Base-by-base conservation (phyloP, 2,888 invertebrate species). In the Aromia moschata region DNA sequence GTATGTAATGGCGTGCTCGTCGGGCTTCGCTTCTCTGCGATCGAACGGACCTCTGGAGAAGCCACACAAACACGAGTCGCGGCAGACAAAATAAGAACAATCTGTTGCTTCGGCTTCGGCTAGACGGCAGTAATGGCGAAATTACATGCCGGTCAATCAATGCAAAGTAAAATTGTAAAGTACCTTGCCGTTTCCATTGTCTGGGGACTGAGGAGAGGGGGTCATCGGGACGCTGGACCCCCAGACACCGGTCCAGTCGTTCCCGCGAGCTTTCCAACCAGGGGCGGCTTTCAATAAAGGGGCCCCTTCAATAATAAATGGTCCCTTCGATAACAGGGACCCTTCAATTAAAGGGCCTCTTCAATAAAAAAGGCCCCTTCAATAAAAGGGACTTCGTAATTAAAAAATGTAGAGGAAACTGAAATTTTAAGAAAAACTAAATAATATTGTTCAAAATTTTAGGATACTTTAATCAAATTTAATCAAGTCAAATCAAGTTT, bases 81-180 rank as follows among this genome's bases (percentile, higher is more conserved):
- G 49, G 38, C 58, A 58, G 58, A 58, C 58, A 58, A 58, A 58
- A 58, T 58, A 58, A 58, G 58, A 58, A 52, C 58, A 60, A 56
- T 45, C 55, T 38, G 55, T 61, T 62, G 58, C 53, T 47, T 49
- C 53, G 58, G 44, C 49, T 43, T 15, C 43, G 56, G 49, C 65
- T 59, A 62, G 62, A 62, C 62, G 61, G 61, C 65, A 60, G 66
- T 70, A 69, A 70, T 66, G 64, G 61, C 58, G 46, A 64, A 64
- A 63, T 68, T 67, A 64, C 65, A 62, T 64, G 69, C 55, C 71
- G 70, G 71, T 74, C 71, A 72, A 72, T 74, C 72, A 71, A 69
- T 66, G 69, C 61, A 57, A 56, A 62, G 59, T 60, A 69, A 66
- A 67, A 69, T 69, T 68, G 64, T 62, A 62, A 66, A 71, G 67